These are phyloP conservation scores for Aproaerema taeniolella DNA, from an alignment of 2,888 invertebrate species.

Conservation along the genomic window DNA sequence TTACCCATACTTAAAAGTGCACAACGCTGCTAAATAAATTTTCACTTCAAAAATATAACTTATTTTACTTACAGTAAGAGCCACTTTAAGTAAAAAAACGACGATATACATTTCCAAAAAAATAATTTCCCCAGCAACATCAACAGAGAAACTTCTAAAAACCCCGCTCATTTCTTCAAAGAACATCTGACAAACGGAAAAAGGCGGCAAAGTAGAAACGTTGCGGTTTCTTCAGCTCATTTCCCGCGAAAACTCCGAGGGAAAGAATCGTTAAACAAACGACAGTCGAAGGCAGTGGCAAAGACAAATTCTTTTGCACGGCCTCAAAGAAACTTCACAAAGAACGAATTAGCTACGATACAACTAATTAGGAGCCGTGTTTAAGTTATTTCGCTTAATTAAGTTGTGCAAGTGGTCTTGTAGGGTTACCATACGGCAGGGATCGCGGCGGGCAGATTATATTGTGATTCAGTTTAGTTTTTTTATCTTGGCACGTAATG, in stretches of 20 bases:
- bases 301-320: conserved; percentile 75
- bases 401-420: conserved; percentile 74
- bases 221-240: conserved; percentile 22
- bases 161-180: no score
- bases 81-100: no score
- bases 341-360: conserved; percentile 73
- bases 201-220: not conserved
- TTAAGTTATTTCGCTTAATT: conserved; percentile 77
- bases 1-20: no score
- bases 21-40: no score
- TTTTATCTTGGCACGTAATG: no score
- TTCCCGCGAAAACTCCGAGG: conserved; percentile 17
- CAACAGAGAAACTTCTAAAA: no score
- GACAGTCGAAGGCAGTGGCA: conserved; percentile 63
- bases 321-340: conserved; percentile 71
- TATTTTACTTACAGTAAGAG: no score
- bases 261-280: conserved; percentile 60
- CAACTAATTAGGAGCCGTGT: conserved; percentile 74
- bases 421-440: not conserved
- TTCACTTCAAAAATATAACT: no score
- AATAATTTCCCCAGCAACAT: no score
- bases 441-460: no score
- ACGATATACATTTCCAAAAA: no score
- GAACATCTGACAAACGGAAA: not conserved
- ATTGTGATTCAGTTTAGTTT: no score